Conservation (phyloP, 2,797 vertebrate genomes). For the Premnoplex brunnescens region DNA sequence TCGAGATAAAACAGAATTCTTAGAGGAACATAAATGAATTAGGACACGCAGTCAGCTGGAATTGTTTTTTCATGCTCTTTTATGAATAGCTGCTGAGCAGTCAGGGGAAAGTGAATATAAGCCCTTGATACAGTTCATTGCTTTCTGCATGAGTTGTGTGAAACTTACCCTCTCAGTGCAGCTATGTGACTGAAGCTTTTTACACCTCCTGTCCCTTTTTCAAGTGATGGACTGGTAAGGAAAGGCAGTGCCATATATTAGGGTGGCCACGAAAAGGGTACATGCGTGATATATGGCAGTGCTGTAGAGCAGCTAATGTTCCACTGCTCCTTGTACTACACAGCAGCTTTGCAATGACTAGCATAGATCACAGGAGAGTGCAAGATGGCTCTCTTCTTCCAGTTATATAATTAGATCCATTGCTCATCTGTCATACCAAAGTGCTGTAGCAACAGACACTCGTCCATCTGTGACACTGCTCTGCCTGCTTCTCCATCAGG, state of each 20-base stretch:
- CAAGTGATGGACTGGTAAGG: not conserved
- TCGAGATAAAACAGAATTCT: not conserved
- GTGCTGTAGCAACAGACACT: constrained; percentile 54
- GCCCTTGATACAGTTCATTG: not conserved
- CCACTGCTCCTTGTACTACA: not conserved
- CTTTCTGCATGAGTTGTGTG: constrained; percentile 3
- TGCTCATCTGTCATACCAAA: constrained; percentile 69
- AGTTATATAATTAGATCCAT: constrained; percentile 66
- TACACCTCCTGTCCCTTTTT: constrained; percentile 5
- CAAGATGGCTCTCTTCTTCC: constrained; percentile 42
- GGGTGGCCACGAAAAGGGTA: not conserved
- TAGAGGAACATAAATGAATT: not conserved
- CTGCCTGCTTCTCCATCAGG: constrained; percentile 32
- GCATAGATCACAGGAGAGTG: constrained; percentile 15
- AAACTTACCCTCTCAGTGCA: not conserved
- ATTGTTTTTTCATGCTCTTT: constrained; percentile 13
- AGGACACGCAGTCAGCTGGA: constrained; percentile 1
- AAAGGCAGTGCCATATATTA: not conserved
- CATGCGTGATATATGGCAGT: not conserved
- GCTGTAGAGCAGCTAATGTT: not conserved
- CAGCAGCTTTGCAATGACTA: constrained; percentile 7
- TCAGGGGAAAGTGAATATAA: not conserved
- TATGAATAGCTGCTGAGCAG: not conserved
- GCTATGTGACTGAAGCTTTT: constrained; percentile 24
- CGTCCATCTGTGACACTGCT: constrained; percentile 53